These are phyloP conservation scores for Seira ritae DNA, from an alignment of 2,888 invertebrate genomes.

Conservation along the genomic window DNA sequence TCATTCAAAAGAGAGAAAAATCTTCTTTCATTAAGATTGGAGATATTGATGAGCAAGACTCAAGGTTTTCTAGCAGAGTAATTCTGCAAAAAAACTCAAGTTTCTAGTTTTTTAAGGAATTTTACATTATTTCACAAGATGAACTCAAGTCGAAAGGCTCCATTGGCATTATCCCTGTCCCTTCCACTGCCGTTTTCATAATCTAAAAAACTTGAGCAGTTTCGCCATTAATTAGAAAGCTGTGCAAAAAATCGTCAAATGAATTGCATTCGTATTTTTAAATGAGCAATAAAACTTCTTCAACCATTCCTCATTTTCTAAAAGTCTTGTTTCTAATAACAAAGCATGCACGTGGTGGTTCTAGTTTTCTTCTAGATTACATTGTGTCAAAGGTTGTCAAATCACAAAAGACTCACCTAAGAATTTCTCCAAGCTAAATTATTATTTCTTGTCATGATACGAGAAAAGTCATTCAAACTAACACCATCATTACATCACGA, in stretches of 20 bases:
- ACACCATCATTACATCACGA: background rate
- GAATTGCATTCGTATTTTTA: background rate
- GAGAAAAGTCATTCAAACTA: background rate
- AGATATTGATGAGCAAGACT: background rate
- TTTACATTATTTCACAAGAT: too few species aligned
- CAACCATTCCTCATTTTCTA: background rate
- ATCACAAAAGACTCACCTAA: background rate
- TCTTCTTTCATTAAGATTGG: background rate
- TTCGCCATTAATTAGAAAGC: slow-evolving; percentile 12
- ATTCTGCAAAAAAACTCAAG: background rate
- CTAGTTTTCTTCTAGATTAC: background rate
- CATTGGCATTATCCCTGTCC: too few species aligned
- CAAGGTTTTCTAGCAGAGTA: background rate
- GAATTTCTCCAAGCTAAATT: too few species aligned
- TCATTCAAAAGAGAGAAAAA: background rate
- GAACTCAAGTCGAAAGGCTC: too few species aligned
- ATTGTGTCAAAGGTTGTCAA: slow-evolving; percentile 21
- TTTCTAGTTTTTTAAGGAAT: background rate
- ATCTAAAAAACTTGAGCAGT: background rate
- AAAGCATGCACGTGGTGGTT: background rate
- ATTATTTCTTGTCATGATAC: background rate
- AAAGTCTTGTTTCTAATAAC: background rate
- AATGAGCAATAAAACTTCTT: background rate
- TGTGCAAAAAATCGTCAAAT: background rate
- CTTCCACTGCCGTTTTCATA: background rate